These are phyloP conservation scores for Brachionus asplanchnoidis DNA, from an alignment of 1,140 invertebrate genomes.

Conservation along the genomic window DNA sequence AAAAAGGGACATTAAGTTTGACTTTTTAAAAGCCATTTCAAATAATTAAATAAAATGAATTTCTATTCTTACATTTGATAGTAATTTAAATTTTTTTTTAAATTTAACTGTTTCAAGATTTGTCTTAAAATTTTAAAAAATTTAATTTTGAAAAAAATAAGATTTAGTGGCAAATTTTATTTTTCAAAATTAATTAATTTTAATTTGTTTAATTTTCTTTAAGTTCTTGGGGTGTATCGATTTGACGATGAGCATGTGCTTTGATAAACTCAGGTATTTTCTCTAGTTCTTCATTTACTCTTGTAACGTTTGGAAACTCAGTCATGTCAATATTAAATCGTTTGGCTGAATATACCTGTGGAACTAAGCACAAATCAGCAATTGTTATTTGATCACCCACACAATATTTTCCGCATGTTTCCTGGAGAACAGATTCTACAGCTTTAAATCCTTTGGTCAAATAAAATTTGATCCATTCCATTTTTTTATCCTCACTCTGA, in stretches of 20 bases:
- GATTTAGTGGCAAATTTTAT: not conserved
- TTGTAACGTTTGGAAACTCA: conserved; percentile 13
- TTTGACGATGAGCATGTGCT: conserved; percentile 36
- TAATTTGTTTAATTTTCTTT: not conserved
- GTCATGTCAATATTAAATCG: conserved; percentile 36
- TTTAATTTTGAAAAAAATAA: not conserved
- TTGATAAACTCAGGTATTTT: not conserved
- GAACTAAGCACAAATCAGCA: conserved; percentile 88
- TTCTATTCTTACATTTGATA: not conserved
- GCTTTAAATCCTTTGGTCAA: conserved; percentile 78
- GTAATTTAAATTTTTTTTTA: not conserved
- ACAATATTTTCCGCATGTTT: conserved; percentile 83
- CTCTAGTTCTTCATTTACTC: conserved; percentile 23
- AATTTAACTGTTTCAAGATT: not conserved
- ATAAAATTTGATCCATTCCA: conserved; percentile 80
- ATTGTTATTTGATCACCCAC: conserved; percentile 86
- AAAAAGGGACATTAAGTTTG: not conserved
- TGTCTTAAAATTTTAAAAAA: not conserved
- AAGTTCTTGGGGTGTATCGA: conserved; percentile 20
- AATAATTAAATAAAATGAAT: not conserved
- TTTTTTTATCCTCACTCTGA: conserved; percentile 47
- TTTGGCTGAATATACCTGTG: conserved; percentile 67
- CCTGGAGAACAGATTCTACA: conserved; percentile 76
- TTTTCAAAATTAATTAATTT: not conserved
- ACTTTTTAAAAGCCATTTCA: not conserved